Evolutionary conservation across 2,888 invertebrate genomes (phyloP).

Genomic region (Temnothorax unifasciatus): DNA sequence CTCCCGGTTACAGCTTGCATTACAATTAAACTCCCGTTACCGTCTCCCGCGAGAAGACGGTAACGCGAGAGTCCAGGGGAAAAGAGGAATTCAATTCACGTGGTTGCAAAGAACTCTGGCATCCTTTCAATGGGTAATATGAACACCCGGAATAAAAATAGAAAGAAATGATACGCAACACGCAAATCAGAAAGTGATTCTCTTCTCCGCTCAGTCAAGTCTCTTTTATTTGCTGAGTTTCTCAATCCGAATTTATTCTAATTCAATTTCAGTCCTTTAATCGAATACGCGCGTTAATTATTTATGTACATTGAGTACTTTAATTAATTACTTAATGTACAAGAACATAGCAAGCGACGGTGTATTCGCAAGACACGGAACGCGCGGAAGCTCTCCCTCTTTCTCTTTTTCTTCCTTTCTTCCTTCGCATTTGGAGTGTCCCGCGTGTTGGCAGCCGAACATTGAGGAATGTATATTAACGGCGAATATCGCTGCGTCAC

Average conservation of each 20-base stretch:
- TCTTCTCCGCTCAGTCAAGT: not conserved
- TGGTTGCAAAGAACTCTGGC: not conserved
- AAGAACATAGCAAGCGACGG: not conserved
- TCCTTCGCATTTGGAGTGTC: not conserved
- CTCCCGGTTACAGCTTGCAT: constrained; percentile 7
- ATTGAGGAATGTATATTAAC: constrained; percentile 17
- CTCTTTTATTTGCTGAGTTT: not conserved
- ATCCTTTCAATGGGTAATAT: not conserved
- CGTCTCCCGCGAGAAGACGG: not conserved
- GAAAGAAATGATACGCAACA: not conserved
- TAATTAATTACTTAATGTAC: constrained; percentile 1
- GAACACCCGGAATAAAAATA: not conserved
- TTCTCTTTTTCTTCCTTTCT: no score
- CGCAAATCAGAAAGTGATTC: not conserved
- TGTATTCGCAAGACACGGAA: not conserved
- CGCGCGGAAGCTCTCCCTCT: not conserved
- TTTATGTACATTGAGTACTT: not conserved
- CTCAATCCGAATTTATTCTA: not conserved
- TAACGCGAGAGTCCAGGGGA: not conserved
- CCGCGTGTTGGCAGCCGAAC: not conserved
- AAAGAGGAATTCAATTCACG: not conserved
- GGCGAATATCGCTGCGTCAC: constrained; percentile 12
- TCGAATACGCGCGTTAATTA: not conserved
- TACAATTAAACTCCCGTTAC: constrained; percentile 2
- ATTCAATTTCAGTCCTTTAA: not conserved